Percentiles rank a stretch among this genome's conserved stretches.
Evolutionary conservation across 2,888 invertebrate species (phyloP).

Genomic region (Apoda limacodes): DNA sequence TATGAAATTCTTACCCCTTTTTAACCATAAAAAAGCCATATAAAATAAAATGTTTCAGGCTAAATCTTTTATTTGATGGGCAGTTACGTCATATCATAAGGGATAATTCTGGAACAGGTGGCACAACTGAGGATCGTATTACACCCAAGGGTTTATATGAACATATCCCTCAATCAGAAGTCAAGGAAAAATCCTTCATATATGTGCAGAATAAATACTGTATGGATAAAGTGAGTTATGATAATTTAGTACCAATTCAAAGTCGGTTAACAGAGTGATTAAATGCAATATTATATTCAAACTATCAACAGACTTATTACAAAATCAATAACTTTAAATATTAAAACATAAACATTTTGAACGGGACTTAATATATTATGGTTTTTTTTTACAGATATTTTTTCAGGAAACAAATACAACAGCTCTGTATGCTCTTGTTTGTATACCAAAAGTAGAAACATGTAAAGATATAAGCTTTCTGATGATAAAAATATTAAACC

Average conservation of each 20-base stretch:
- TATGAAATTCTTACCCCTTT: too few relatives aligned
- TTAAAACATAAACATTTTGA: too few relatives aligned
- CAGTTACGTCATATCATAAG: slow-evolving; percentile 79
- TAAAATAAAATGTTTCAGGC: too few relatives aligned
- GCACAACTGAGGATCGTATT: slow-evolving; percentile 41
- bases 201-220: slow-evolving; percentile 83
- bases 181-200: slow-evolving; percentile 73
- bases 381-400: slow-evolving; percentile 53
- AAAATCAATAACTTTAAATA: too few relatives aligned
- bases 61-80: slow-evolving; percentile 77
- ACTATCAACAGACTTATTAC: too few relatives aligned
- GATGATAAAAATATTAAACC: slow-evolving; percentile 80
- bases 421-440: slow-evolving; percentile 79
- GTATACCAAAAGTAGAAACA: slow-evolving; percentile 76
- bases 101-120: slow-evolving; percentile 60
- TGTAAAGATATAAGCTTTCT: slow-evolving; percentile 82
- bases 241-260: background rate
- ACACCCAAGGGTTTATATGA: slow-evolving; percentile 39
- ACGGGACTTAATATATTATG: too few relatives aligned
- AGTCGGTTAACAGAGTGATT: slow-evolving; percentile 1
- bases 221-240: slow-evolving; percentile 75
- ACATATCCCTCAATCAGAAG: slow-evolving; percentile 48
- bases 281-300: too few relatives aligned
- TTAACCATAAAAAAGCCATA: too few relatives aligned
- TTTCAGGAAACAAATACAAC: slow-evolving; percentile 61